Conservation (phyloP, 2,113 vertebrate genomes). For the Hemichromis elongatus region DNA sequence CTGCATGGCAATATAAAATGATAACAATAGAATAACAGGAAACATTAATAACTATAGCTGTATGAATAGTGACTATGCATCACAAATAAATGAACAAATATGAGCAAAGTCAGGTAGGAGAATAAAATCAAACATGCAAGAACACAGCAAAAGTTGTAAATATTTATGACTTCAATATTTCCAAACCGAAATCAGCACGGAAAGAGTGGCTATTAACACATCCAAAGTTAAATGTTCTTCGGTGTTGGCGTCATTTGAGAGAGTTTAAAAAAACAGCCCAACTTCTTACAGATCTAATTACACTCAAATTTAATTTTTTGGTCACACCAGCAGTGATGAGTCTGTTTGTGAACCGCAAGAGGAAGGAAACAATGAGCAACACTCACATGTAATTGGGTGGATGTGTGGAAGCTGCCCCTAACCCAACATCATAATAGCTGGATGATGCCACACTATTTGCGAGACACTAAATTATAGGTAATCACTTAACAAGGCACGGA, state of each 20-base stretch:
- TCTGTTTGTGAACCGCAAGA: neutral
- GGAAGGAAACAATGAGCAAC: neutral
- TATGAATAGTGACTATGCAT: neutral
- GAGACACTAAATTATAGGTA: neutral
- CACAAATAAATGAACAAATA: neutral
- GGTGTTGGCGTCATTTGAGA: neutral
- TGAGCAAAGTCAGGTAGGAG: neutral
- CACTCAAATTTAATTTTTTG: neutral
- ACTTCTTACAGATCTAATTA: neutral
- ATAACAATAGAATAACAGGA: neutral
- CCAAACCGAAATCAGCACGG: neutral
- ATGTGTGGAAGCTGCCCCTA: neutral
- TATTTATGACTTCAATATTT: neutral
- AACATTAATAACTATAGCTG: neutral
- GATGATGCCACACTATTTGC: neutral
- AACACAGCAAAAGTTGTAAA: neutral
- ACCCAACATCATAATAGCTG: neutral
- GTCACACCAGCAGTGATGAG: neutral
- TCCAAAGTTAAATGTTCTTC: neutral
- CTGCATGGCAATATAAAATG: neutral
- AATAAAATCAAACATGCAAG: neutral
- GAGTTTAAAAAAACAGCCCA: neutral
- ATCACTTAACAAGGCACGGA: neutral
- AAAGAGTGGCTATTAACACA: neutral
- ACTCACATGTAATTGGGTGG: neutral